A percentile compares a stretch with the other conserved stretches of the same genome.
These are phyloP conservation scores for Xestia c-nigrum DNA, from an alignment of 2,888 invertebrate genomes.

Conservation along the genomic window DNA sequence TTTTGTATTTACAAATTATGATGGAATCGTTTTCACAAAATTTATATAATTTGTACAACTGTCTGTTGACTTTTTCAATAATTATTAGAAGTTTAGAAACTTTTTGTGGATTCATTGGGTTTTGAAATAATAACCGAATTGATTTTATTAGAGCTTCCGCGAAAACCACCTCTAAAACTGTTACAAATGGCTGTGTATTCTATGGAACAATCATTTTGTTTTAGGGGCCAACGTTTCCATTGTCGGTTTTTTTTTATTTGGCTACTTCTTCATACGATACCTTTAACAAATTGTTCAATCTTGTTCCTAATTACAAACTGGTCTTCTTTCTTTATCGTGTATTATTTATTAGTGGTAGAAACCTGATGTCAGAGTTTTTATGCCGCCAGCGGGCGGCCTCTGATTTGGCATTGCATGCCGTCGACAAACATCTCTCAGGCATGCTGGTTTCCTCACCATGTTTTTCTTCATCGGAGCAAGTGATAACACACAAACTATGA, in stretches of 20 bases:
- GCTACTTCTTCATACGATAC: neutral
- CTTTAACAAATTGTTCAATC: neutral
- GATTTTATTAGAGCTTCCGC: conserved; percentile 6
- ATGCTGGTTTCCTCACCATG: too few relatives aligned
- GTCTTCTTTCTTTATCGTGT: too few relatives aligned
- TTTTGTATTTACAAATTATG: neutral
- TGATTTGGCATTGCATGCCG: too few relatives aligned
- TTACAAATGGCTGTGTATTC: neutral
- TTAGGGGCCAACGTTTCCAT: neutral
- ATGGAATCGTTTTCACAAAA: conserved; percentile 12
- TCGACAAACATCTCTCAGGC: too few relatives aligned
- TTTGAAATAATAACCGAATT: conserved; percentile 27
- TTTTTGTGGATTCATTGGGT: conserved; percentile 19
- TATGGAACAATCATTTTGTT: neutral
- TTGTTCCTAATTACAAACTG: neutral
- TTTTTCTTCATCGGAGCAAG: too few relatives aligned
- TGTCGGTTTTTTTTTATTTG: neutral
- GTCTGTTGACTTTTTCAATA: conserved; percentile 39
- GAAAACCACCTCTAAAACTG: neutral
- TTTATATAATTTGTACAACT: neutral
- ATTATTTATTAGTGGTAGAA: too few relatives aligned
- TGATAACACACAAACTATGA: neutral
- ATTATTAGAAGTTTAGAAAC: conserved; percentile 26
- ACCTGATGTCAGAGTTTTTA: too few relatives aligned
- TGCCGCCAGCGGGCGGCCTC: too few relatives aligned